A percentile compares a stretch with the other conserved stretches of the same genome.
Evolutionary conservation across 2,888 invertebrate genomes (phyloP).

Genomic region (Dynastes maya): DNA sequence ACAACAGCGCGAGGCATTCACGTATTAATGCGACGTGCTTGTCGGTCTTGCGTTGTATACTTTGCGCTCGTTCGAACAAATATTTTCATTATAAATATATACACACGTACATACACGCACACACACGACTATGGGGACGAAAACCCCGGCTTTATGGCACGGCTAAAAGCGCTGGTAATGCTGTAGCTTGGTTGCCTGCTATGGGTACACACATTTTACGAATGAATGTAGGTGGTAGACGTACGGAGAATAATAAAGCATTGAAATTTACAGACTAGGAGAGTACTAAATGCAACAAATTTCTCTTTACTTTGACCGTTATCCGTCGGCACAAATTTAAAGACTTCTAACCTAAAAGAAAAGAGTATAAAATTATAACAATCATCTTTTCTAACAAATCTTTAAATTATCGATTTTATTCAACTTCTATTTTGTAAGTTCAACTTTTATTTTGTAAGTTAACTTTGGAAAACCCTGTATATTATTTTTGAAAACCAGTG

Average conservation of each 20-base stretch:
- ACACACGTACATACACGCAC: neutral
- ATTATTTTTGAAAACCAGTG: too few relatives aligned
- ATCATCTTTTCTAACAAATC: too few relatives aligned
- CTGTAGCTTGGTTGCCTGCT: neutral
- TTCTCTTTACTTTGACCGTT: too few relatives aligned
- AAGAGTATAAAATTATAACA: too few relatives aligned
- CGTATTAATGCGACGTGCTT: constrained; percentile 1
- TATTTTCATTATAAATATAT: constrained; percentile 46
- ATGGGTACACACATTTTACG: neutral
- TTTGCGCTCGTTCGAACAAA: constrained; percentile 41
- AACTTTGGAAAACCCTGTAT: too few relatives aligned
- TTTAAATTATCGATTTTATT: too few relatives aligned
- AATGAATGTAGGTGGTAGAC: neutral
- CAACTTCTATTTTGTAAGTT: too few relatives aligned
- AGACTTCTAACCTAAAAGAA: too few relatives aligned
- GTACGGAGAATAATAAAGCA: neutral
- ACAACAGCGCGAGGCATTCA: neutral
- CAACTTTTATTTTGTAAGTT: too few relatives aligned
- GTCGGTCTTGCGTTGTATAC: constrained; percentile 8
- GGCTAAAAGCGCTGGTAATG: neutral
- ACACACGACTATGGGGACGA: constrained; percentile 3
- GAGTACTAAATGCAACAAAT: too few relatives aligned
- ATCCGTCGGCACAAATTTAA: too few relatives aligned
- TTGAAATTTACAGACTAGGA: too few relatives aligned
- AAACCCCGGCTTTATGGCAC: constrained; percentile 8